Evolutionary conservation across 2,888 invertebrate genomes (phyloP), one percentile per base, ranked within the genome.

Genomic region (Stenodera caucasica): DNA sequence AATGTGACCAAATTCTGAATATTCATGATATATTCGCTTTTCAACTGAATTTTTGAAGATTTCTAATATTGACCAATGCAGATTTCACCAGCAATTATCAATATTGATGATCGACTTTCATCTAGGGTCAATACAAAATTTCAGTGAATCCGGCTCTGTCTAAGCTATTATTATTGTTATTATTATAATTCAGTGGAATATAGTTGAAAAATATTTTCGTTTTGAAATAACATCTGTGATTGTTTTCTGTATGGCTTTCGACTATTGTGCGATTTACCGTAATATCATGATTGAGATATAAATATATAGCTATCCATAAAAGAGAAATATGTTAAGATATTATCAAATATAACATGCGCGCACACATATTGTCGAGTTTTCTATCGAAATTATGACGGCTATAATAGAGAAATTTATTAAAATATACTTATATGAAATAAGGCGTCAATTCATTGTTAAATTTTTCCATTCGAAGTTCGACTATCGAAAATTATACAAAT

Each of bases 231-330:
- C 67, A 63, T 67, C 60, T 63, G 67, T 63, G 63, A 68, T 69
- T 68, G 67, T 67, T 64, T 65, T 64, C 55, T 63, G 57, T 45
- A 11, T 5, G 2, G 11, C 11, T 40, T 12, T 61, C 64, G 57
- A 60, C 59, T 67, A 59, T 61, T 57, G 58, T 58, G 57, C 30
- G 63, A 64, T 26, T 26, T 67, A 67, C 68, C 65, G 67, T 65
- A 67, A 65, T 68, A 67, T 68, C 64, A 62, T 68, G 66, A 68
- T 68, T 64, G 63, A 68, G 68, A 68, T 68, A 68, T 60, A 45
- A 45, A 45, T 40, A 40, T 40, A 40, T 40, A 18, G 40, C 5
- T 21, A 45, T 21, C n/a, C n/a, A 45, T 59, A 65, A 63, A 67
- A 63, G 65, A 63, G 64, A 65, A 68, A 68, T 67, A 63, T 55